Evolutionary conservation across 2,113 vertebrate genomes (phyloP).

Genomic region (Phrynosoma platyrhinos): DNA sequence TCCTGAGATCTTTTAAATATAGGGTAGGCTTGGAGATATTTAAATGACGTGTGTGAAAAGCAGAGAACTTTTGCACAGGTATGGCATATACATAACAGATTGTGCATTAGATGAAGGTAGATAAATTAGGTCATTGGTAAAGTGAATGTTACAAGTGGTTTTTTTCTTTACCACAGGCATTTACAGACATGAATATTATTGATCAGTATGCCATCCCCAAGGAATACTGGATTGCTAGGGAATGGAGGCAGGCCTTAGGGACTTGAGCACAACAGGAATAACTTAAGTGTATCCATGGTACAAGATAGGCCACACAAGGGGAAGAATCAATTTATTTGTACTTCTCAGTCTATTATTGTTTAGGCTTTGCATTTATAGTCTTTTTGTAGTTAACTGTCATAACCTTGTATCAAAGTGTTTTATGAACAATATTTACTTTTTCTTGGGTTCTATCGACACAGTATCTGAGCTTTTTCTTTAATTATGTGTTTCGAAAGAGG

Average conservation of each 20-base stretch:
- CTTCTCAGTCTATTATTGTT: neutral
- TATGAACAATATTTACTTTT: no score
- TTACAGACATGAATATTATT: neutral
- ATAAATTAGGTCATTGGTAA: neutral
- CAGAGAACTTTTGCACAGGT: no score
- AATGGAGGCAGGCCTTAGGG: neutral
- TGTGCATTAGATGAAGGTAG: neutral
- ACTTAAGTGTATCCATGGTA: neutral
- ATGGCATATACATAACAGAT: neutral
- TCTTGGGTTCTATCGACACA: no score
- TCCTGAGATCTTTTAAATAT: neutral
- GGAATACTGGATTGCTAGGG: neutral
- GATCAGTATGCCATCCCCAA: neutral
- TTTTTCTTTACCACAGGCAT: neutral
- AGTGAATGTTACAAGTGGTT: neutral
- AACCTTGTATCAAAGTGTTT: neutral
- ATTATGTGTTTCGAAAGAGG: neutral
- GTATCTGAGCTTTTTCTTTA: neutral
- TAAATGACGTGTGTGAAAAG: neutral
- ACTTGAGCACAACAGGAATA: neutral
- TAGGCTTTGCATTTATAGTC: neutral
- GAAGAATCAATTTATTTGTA: neutral
- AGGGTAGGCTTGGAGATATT: no score
- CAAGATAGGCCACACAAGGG: neutral
- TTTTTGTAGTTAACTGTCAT: neutral